Percentiles rank a stretch among this genome's conserved stretches.
phyloP scores from a whole-genome alignment of 2,113 vertebrate genomes.

The Gambusia holbrooki region DNA sequence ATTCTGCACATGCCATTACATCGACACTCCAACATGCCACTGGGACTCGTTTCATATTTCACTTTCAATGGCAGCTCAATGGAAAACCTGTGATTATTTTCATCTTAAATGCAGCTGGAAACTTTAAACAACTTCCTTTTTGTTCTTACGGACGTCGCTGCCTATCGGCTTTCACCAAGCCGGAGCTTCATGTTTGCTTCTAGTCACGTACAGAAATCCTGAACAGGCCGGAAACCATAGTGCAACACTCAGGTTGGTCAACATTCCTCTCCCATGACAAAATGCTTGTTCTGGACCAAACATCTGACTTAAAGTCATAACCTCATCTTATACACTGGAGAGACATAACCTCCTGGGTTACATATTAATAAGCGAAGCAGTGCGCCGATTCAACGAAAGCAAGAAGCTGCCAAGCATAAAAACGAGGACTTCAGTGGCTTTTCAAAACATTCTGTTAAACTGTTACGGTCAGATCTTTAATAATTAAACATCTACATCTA shows the following conservation, averaged over 20 bases:
- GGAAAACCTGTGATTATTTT: not conserved
- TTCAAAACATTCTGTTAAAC: too few species aligned
- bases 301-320: constrained; percentile 31
- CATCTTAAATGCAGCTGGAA: not conserved
- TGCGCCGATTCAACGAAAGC: not conserved
- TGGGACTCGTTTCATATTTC: not conserved
- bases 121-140: not conserved
- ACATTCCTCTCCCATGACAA: constrained; percentile 64
- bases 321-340: constrained; percentile 5
- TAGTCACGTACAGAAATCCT: constrained; percentile 21
- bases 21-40: not conserved
- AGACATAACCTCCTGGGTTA: constrained; percentile 27
- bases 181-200: constrained; percentile 1
- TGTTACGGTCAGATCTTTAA: too few species aligned
- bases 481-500: too few species aligned
- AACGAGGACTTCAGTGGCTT: not conserved
- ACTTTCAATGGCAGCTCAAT: not conserved
- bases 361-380: constrained; percentile 6
- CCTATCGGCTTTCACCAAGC: constrained; percentile 1
- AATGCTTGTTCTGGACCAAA: constrained; percentile 49
- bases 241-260: constrained; percentile 18
- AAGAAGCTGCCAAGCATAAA: not conserved
- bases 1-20: constrained; percentile 22
- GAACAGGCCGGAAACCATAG: constrained; percentile 28
- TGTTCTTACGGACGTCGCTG: not conserved